Base-by-base conservation (phyloP, 2,888 invertebrate species). In the Biston betularia region DNA sequence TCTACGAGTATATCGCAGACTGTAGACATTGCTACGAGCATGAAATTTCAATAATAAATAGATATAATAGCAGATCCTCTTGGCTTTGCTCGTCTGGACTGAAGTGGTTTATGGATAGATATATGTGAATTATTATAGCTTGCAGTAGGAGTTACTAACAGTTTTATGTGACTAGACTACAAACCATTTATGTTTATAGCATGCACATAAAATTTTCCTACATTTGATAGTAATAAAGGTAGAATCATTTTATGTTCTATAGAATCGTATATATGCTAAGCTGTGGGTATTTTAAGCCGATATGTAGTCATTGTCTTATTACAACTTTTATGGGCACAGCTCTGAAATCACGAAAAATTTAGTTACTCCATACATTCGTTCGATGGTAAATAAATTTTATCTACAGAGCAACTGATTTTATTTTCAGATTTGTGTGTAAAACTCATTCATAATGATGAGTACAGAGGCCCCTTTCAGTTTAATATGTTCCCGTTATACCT, bases 11-110 rank as follows among this genome's bases (percentile, higher is more conserved):
- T 34, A 33, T 55, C 46, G 46, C 10, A 58, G 38, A 55, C 45
- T 40, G 33, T 54, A 65, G 65, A 60, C 49, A 55, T 14, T 56
- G 50, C 61, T 61, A 61, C 65, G 61, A 52, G 45, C 52, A 61
- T 61, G 61, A 52, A 38, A 61, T 50, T 1, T 46, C 45, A 45
- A 46, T 55, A 55, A 42, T 24, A 44, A 44, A 35, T 46, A 34
- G 11, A 10, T 8, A 15, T 10, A 10, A 15, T 34, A n/a, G 8
- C 11, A 56, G 34, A 7, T 35, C 14, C 46, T 7, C 12, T 12
- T 14, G 33, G 33, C 3, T 24, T 40, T 14, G 35, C 56, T 6
- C 46, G 46, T 45, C 56, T 56, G 35, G 45, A 56, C 34, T 56
- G 24, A 9, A 45, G 33, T 33, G 33, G 12, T 55, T 55, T 55